phyloP scores from a whole-genome alignment of 2,113 vertebrate species.

The Pogona vitticeps region DNA sequence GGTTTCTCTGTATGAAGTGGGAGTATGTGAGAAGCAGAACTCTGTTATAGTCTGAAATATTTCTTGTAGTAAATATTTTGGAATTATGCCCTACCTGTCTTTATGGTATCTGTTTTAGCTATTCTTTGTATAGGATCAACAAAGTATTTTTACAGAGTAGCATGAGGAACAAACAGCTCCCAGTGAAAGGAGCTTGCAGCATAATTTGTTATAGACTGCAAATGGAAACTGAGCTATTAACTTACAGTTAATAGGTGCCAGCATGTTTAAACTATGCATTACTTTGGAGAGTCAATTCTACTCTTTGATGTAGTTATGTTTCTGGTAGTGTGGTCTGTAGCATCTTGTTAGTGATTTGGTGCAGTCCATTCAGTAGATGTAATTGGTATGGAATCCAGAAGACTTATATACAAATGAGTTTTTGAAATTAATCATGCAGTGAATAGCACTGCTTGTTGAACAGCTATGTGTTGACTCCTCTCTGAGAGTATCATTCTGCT shows the following conservation, averaged over 20 bases:
- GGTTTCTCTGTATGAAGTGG: neutral
- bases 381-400: neutral
- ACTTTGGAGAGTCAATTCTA: neutral
- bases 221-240: neutral
- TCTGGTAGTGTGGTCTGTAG: neutral
- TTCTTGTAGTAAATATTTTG: neutral
- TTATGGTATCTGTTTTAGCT: neutral
- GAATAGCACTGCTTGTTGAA: neutral
- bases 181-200: too few species aligned
- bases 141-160: neutral
- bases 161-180: neutral
- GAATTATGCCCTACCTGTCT: neutral
- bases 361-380: too few species aligned
- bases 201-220: neutral
- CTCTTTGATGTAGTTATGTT: neutral
- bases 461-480: too few species aligned
- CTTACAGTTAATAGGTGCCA: neutral
- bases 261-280: too few species aligned
- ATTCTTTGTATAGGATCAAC: neutral
- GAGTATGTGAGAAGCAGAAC: too few species aligned
- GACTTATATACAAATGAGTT: neutral
- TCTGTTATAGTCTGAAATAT: too few species aligned
- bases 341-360: neutral
- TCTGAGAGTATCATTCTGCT: too few species aligned
- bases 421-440: neutral